Conservation (phyloP, 1,140 invertebrate genomes). For the Zaprionus capensis region DNA sequence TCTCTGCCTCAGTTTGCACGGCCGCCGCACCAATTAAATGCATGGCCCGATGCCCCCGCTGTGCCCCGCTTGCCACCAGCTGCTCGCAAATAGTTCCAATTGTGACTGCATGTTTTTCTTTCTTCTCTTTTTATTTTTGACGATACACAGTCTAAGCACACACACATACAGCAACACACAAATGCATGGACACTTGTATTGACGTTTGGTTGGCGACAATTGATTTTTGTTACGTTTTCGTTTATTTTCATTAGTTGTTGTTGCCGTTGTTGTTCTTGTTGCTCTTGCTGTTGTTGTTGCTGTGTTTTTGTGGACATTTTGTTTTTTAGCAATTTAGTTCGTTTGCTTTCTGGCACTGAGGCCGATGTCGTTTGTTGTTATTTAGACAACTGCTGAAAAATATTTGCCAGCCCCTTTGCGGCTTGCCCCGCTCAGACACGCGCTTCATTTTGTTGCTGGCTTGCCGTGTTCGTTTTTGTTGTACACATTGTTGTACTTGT, state of each 20-base stretch:
- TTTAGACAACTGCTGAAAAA: slow-evolving; percentile 78
- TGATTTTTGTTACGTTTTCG: slow-evolving; percentile 83
- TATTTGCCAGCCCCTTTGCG: slow-evolving; percentile 46
- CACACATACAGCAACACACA: slow-evolving; percentile 35
- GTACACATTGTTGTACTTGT: slow-evolving; percentile 11
- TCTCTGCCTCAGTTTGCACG: slow-evolving; percentile 38
- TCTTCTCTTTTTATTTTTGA: slow-evolving; percentile 51
- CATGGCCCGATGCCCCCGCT: slow-evolving; percentile 43
- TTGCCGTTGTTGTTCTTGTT: slow-evolving; percentile 43
- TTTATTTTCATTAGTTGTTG: slow-evolving; percentile 75
- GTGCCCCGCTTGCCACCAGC: slow-evolving; percentile 6
- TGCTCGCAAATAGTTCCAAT: slow-evolving; percentile 71
- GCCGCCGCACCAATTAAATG: slow-evolving; percentile 63
- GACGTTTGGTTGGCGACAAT: slow-evolving; percentile 81
- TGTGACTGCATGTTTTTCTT: slow-evolving; percentile 62
- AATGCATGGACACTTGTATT: slow-evolving; percentile 70
- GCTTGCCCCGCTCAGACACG: slow-evolving; percentile 56
- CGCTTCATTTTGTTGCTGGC: slow-evolving; percentile 63
- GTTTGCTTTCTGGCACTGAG: slow-evolving; percentile 76
- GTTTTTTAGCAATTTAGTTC: slow-evolving; percentile 79
- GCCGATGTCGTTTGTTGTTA: slow-evolving; percentile 56
- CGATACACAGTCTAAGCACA: slow-evolving; percentile 54
- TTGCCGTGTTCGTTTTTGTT: slow-evolving; percentile 1
- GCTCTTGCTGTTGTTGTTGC: slow-evolving; percentile 38
- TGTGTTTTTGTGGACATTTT: slow-evolving; percentile 39